These are phyloP conservation scores for Protobothrops mucrosquamatus DNA, from an alignment of 2,113 vertebrate genomes.

Conservation along the genomic window DNA sequence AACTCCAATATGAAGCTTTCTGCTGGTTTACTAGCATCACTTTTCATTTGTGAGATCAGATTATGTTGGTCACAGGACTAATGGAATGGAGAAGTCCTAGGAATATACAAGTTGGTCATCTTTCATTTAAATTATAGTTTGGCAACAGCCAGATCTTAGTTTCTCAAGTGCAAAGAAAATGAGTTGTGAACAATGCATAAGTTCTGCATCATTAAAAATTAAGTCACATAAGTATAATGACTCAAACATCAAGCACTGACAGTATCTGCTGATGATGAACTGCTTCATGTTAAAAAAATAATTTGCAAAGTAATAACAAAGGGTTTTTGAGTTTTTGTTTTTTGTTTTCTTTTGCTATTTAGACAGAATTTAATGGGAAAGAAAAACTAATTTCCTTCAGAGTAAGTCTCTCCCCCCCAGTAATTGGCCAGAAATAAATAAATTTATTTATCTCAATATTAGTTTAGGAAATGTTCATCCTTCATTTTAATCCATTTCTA, in stretches of 20 bases:
- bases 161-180: constrained; percentile 41
- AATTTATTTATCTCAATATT: background rate
- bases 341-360: constrained; percentile 56
- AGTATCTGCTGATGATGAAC: constrained; percentile 45
- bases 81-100: background rate
- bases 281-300: constrained; percentile 39
- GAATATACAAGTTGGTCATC: background rate
- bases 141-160: constrained; percentile 44
- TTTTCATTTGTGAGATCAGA: background rate
- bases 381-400: constrained; percentile 36
- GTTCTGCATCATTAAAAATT: constrained; percentile 64
- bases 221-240: constrained; percentile 61
- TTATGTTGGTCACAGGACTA: background rate
- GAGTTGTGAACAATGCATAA: constrained; percentile 36
- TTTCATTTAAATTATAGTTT: background rate
- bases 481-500: background rate
- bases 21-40: background rate
- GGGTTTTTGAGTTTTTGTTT: background rate
- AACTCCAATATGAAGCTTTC: background rate
- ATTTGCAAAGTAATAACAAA: constrained; percentile 45
- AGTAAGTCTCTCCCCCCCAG: background rate
- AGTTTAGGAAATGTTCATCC: constrained; percentile 26
- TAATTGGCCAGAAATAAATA: constrained; percentile 16
- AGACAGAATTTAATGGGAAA: constrained; percentile 37
- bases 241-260: constrained; percentile 45